Evolutionary conservation across 2,797 vertebrate species (phyloP).

Genomic region (Sebastiscus albofasciatus): DNA sequence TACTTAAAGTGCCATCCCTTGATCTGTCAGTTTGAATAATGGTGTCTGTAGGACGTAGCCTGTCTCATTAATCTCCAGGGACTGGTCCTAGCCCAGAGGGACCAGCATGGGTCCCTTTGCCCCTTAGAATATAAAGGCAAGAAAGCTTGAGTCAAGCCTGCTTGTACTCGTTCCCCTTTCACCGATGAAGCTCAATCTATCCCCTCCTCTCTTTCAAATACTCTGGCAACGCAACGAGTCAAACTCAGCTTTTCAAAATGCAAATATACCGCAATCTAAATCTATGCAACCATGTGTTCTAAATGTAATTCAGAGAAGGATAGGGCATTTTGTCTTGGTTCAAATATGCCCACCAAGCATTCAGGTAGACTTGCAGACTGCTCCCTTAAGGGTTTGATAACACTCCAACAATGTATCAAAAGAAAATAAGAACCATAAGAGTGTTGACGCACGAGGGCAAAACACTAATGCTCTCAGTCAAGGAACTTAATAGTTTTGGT

Average conservation of each 20-base stretch:
- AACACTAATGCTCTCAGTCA: constrained; percentile 59
- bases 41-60: constrained; percentile 48
- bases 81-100: neutral
- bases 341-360: constrained; percentile 31
- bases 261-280: constrained; percentile 31
- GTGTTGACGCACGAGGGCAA: constrained; percentile 64
- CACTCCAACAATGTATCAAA: constrained; percentile 60
- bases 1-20: constrained; percentile 63
- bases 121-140: neutral
- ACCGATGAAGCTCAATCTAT: constrained; percentile 42
- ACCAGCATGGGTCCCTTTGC: constrained; percentile 2
- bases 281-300: constrained; percentile 36
- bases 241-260: constrained; percentile 49
- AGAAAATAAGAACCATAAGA: constrained; percentile 68
- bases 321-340: constrained; percentile 33
- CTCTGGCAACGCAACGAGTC: constrained; percentile 30
- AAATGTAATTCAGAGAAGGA: constrained; percentile 34
- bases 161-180: constrained; percentile 24
- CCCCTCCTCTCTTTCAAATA: constrained; percentile 30
- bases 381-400: constrained; percentile 54
- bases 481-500: constrained; percentile 72
- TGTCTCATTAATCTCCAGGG: constrained; percentile 72
- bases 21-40: constrained; percentile 75
- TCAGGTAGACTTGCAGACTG: constrained; percentile 63
- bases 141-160: constrained; percentile 4